Conservation (phyloP, 2,888 invertebrate species). For the Pristionchus fissidentatus region DNA sequence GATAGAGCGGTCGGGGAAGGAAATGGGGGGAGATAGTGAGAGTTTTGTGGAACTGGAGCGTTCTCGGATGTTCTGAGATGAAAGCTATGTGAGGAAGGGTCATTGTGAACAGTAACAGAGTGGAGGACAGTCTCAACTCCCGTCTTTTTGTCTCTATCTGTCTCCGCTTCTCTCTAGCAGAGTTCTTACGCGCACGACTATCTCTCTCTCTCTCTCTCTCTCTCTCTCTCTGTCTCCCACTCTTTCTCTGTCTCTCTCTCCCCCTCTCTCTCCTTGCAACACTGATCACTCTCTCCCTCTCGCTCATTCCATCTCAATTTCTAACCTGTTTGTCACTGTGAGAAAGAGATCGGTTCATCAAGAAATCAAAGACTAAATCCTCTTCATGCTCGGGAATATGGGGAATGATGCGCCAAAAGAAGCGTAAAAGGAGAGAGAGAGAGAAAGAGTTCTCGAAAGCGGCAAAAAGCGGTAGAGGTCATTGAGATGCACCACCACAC, state of each 20-base stretch:
- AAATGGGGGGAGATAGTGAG: constrained; percentile 12
- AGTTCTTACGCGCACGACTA: too few species aligned
- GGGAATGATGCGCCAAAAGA: constrained; percentile 7
- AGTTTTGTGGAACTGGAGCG: not conserved
- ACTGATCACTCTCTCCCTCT: not conserved
- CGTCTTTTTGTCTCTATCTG: too few species aligned
- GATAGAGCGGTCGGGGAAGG: constrained; percentile 21
- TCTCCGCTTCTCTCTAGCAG: too few species aligned
- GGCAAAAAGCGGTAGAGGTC: constrained; percentile 21
- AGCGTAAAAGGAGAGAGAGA: not conserved
- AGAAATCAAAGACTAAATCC: constrained; percentile 28
- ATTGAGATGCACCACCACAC: too few species aligned
- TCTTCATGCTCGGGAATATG: constrained; percentile 30
- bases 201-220: not conserved
- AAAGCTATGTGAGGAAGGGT: too few species aligned
- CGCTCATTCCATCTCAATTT: constrained; percentile 1
- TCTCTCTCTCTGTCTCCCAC: not conserved
- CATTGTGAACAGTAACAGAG: too few species aligned
- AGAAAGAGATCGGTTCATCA: constrained; percentile 40
- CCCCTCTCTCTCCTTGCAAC: not conserved
- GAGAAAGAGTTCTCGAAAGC: not conserved
- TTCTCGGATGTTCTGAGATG: too few species aligned
- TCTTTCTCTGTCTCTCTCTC: not conserved
- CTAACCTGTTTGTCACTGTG: constrained; percentile 26
- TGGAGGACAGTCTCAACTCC: too few species aligned